Evolutionary conservation across 2,888 invertebrate genomes (phyloP).

Genomic region (Polia nebulosa): DNA sequence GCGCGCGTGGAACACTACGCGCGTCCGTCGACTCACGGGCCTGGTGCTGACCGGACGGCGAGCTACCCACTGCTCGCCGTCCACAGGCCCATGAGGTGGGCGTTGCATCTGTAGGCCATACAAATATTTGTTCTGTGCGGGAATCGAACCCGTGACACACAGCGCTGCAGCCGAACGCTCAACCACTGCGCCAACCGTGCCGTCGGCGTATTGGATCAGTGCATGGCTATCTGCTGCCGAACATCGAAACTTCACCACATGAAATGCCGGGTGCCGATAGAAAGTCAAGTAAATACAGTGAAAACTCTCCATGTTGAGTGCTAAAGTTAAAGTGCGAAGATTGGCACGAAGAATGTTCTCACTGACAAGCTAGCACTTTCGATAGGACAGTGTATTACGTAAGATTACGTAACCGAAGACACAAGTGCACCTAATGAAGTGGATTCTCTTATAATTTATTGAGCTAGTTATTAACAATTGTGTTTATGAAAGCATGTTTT

Average conservation of each 20-base stretch:
- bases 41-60: too few relatives aligned
- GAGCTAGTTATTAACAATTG: constrained; percentile 59
- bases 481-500: constrained; percentile 40
- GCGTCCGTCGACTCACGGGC: too few relatives aligned
- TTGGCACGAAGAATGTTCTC: constrained; percentile 25
- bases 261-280: constrained; percentile 2
- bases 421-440: constrained; percentile 67
- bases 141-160: too few relatives aligned
- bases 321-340: constrained; percentile 12
- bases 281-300: constrained; percentile 17
- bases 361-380: constrained; percentile 38
- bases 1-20: too few relatives aligned
- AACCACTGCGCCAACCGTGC: too few relatives aligned
- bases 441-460: constrained; percentile 59
- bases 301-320: constrained; percentile 17
- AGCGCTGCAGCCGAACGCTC: too few relatives aligned
- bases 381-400: constrained; percentile 29
- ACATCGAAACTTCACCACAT: neutral
- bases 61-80: too few relatives aligned
- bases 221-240: neutral
- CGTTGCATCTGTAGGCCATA: too few relatives aligned
- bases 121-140: too few relatives aligned
- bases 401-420: constrained; percentile 51
- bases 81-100: too few relatives aligned
- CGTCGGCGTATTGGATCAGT: neutral